Base-by-base conservation (phyloP, 2,797 vertebrate species). In the Echeneis naucrates region DNA sequence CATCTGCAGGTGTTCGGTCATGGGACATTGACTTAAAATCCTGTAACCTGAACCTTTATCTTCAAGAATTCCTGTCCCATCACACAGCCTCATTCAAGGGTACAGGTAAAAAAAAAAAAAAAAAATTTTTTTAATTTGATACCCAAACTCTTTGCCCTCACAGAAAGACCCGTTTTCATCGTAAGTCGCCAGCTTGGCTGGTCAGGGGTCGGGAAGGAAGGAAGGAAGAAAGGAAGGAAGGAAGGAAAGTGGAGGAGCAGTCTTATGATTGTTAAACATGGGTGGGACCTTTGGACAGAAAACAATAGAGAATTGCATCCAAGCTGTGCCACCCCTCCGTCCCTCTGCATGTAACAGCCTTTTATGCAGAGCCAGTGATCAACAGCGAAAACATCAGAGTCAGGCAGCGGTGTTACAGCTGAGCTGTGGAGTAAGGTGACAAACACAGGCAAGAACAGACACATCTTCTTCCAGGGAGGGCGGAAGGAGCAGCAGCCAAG, bases 1-100 rank as follows among this genome's bases (percentile, higher is more conserved):
- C 68, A 48, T 70, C 57, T 56, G 8, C 81, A 98, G 97, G 96
- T 21, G 85, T 98, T 55, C 95, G 94, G 10, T 96, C 95, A 0
- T 98, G 98, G 98, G 95, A 97, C 27, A 88, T 98, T 0, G 95
- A 98, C 70, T 92, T 96, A 21, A 80, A 88, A 1, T 62, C 87
- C 42, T 98, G 96, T 90, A 95, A 95, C 89, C 87, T 99, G 54
- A 95, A 95, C 0, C 94, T 96, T 52, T 94, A 95, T 83, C 94
- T 98, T 27, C 96, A 95, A 81, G 92, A 96, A 24, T 99, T 98
- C 0, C 95, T 97, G 56, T 96, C 96, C 23, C 93, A 95, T 5
- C 96, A 96, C 85, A 97, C 96, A 0, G 96, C 94, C 0, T 95
- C 94, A 4, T 96, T 97, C 45, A 97, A 95, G 91, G 96, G 96